phyloP scores from a whole-genome alignment of 2,797 vertebrate species.

The Enteromius anoplus region DNA sequence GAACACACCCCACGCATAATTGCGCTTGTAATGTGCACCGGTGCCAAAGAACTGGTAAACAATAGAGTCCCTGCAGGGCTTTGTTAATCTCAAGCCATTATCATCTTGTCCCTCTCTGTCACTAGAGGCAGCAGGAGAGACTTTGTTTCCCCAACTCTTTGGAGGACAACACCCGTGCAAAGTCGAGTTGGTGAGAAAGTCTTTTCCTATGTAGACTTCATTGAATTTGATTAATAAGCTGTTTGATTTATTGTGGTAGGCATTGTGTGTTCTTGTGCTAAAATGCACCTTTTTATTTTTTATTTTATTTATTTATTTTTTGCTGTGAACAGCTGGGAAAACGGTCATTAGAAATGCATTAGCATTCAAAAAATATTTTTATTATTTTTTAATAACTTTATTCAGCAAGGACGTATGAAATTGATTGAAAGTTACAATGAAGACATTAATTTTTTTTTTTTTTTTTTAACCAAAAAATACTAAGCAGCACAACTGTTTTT shows the following conservation, averaged over 20 bases:
- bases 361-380: background rate
- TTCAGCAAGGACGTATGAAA: background rate
- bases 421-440: background rate
- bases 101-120: conserved; percentile 50
- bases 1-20: conserved; percentile 50
- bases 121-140: conserved; percentile 57
- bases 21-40: conserved; percentile 53
- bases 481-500: background rate
- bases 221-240: background rate
- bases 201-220: background rate
- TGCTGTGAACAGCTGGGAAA: background rate
- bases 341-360: background rate
- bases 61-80: conserved; percentile 50
- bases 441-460: background rate
- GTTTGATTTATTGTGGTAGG: background rate
- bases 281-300: background rate
- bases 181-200: conserved; percentile 56
- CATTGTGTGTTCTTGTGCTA: conserved; percentile 2
- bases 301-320: background rate
- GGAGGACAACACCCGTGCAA: conserved; percentile 39
- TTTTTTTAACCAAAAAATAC: background rate
- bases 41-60: conserved; percentile 60
- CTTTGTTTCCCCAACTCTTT: conserved; percentile 7
- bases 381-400: background rate
- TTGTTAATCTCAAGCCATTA: conserved; percentile 55